These are phyloP conservation scores for Remorina albescens DNA, from an alignment of 2,797 vertebrate species.

Conservation along the genomic window DNA sequence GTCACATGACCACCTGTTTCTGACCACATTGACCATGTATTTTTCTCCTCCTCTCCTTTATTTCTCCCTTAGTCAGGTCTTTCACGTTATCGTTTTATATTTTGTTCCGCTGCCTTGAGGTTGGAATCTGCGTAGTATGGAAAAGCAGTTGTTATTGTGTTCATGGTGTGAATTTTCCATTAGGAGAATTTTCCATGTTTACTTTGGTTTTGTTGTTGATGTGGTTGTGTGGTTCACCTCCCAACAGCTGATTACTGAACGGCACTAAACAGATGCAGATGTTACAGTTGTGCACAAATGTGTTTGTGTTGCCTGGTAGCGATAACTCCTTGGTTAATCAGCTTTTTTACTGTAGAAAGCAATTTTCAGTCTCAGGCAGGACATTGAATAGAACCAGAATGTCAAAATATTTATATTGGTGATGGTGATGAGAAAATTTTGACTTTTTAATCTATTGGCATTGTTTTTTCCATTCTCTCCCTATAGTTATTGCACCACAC, in stretches of 20 bases:
- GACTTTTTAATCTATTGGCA: conserved; percentile 17
- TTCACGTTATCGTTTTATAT: conserved; percentile 24
- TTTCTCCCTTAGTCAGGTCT: conserved; percentile 21
- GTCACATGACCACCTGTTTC: neutral
- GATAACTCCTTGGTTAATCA: conserved; percentile 13
- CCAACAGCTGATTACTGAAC: conserved; percentile 64
- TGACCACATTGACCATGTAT: neutral
- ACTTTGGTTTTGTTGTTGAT: conserved; percentile 58
- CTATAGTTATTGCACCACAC: neutral
- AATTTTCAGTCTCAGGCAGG: conserved; percentile 6
- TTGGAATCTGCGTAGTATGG: conserved; percentile 24
- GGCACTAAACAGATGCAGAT: conserved; percentile 72
- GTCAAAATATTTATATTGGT: conserved; percentile 15
- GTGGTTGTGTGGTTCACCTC: conserved; percentile 53
- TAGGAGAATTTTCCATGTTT: conserved; percentile 78
- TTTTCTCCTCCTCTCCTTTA: too few relatives aligned
- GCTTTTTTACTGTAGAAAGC: conserved; percentile 23
- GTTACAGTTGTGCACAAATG: conserved; percentile 54
- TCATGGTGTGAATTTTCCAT: conserved; percentile 76
- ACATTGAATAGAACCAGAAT: neutral
- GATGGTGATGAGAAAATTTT: conserved; percentile 6
- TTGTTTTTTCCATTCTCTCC: neutral
- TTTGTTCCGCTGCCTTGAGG: conserved; percentile 30
- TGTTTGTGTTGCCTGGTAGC: conserved; percentile 26
- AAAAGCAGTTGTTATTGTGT: conserved; percentile 49